Evolutionary conservation across 2,113 vertebrate species (phyloP), one percentile per base, ranked within the genome.

Genomic region (Scolopax mira): DNA sequence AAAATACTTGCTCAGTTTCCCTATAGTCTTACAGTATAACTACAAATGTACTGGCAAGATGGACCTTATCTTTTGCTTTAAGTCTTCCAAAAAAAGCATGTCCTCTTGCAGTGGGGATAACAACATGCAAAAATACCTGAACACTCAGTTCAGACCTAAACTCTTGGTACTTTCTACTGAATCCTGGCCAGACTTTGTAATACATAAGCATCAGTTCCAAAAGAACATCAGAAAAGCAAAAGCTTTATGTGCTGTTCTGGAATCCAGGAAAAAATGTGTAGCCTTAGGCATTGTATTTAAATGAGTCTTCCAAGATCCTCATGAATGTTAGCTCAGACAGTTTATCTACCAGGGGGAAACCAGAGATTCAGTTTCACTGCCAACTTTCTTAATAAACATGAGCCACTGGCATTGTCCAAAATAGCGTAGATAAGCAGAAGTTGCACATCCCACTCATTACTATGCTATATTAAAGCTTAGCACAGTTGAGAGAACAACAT

Each of bases 401-500:
- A 96, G 94, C 81, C 79, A 62, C 37, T 96, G 96, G 94, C 93
- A 94, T 72, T 85, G 91, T 91, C 94, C 94, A 93, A 89, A 97
- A 91, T 94, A 96, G 94, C 96, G 90, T 79, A 95, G 97, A 97
- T 97, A 97, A 98, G 89, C 62, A 58, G 89, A 97, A 97, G 85
- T 85, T 96, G 92, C 85, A 95, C 93, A 93, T 94, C 83, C 94
- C 90, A 86, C 90, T 96, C 96, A 96, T 96, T 96, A 96, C 64
- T 90, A 77, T 91, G 91, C 83, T 96, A 88, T 96, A 92, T 80
- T 93, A 92, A 96, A 95, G 91, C 96, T 94, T 90, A 90, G 66
- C 74, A 91, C 93, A 97, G 62, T 88, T 91, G 94, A 95, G 80
- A 96, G 90, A 97, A 96, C 70, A 96, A 84, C 93, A 96, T 98